Evolutionary conservation across 30 jellyfish, hydroid and myxozoan genomes (phyloP), one percentile per base, ranked within the genome.

Genomic region (Haliclystus octoradiatus): DNA sequence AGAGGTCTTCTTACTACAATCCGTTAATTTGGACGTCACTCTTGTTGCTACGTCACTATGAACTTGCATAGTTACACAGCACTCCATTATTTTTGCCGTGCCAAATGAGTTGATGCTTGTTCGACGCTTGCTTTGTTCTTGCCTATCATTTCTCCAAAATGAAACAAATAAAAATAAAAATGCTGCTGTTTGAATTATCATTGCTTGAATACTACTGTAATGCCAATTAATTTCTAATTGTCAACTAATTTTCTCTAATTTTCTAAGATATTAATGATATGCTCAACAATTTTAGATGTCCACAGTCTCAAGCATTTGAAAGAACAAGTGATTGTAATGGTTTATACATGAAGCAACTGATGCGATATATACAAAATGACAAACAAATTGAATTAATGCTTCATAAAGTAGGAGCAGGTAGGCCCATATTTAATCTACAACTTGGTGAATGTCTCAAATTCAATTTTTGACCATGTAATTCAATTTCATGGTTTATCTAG

Each of bases 231-330:
- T n/a, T n/a, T n/a, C n/a, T n/a, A n/a, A n/a, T n/a, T n/a, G n/a
- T n/a, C n/a, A n/a, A n/a, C n/a, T n/a, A n/a, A n/a, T n/a, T n/a
- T n/a, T n/a, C n/a, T n/a, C n/a, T n/a, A n/a, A n/a, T n/a, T n/a
- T n/a, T n/a, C n/a, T n/a, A n/a, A n/a, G n/a, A n/a, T n/a, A n/a
- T n/a, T n/a, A n/a, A n/a, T n/a, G n/a, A n/a, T n/a, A n/a, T n/a
- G n/a, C n/a, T n/a, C n/a, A n/a, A n/a, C n/a, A 49, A n/a, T 31
- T 34, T 24, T 35, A 86, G 96, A 3, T 86, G 96, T 70, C 96
- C 96, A 2, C 94, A 86, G 69, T 86, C 96, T 9, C 94, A 79
- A 52, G 94, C 96, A 1, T 80, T 86, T 65, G 96, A 86, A 40
- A 75, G 81, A 29, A 73, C 80, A 29, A 50, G 78, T 66, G 96